Percentiles rank a stretch among this genome's conserved stretches.
Conservation (phyloP, 2,888 invertebrate species). For the Choreutis nemorana region DNA sequence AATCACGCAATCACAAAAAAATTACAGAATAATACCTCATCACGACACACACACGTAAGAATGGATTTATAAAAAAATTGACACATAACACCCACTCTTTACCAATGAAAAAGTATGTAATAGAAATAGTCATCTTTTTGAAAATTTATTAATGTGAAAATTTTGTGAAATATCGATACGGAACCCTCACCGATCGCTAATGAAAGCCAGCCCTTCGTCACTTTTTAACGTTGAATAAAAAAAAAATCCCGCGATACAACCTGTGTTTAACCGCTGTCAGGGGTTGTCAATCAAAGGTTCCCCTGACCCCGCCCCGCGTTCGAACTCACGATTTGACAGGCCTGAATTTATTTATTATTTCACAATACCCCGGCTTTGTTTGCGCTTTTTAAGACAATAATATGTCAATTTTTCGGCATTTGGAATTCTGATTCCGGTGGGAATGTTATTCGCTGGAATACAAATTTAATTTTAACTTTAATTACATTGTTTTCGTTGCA, state of each 20-base stretch:
- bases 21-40: too few relatives aligned
- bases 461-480: too few relatives aligned
- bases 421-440: too few relatives aligned
- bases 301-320: constrained; percentile 24
- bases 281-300: constrained; percentile 45
- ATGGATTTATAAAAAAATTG: constrained; percentile 14
- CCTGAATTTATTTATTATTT: constrained; percentile 18
- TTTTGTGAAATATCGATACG: not conserved
- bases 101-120: constrained; percentile 13
- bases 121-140: too few relatives aligned
- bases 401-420: too few relatives aligned
- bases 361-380: not conserved
- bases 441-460: too few relatives aligned
- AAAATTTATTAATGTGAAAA: not conserved
- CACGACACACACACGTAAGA: too few relatives aligned
- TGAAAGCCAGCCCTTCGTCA: not conserved
- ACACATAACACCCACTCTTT: constrained; percentile 15
- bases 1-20: too few relatives aligned
- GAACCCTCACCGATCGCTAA: not conserved
- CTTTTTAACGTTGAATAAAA: constrained; percentile 16
- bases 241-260: constrained; percentile 49
- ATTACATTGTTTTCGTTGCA: too few relatives aligned
- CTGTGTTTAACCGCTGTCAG: constrained; percentile 59
- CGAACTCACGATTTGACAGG: constrained; percentile 20
- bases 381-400: not conserved